phyloP scores from a whole-genome alignment of 2,113 vertebrate genomes.

The Peromyscus polionotus region DNA sequence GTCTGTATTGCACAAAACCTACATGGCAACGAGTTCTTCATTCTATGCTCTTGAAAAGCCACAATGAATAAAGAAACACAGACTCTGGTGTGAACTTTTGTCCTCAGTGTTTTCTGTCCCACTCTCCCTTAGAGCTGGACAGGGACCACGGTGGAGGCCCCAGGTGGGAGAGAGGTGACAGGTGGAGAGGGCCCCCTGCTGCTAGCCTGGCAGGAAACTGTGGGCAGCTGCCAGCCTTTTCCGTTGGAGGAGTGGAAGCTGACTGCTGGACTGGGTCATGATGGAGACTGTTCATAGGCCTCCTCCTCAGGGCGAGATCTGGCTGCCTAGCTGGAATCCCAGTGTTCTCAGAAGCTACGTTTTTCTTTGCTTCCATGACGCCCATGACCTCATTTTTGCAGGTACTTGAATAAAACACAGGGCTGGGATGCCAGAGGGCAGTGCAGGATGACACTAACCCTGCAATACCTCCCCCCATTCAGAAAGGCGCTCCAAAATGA shows the following conservation, averaged over 20 bases:
- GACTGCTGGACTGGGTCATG: not conserved
- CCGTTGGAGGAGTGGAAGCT: no score
- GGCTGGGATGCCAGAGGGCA: fast-evolving
- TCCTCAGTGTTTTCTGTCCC: not conserved
- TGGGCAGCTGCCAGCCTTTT: not conserved
- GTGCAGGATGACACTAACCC: not conserved
- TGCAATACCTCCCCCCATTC: not conserved
- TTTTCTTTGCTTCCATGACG: not conserved
- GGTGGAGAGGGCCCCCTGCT: not conserved
- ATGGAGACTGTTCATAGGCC: no score
- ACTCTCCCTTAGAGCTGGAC: no score
- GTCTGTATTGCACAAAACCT: not conserved
- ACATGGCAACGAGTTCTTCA: not conserved
- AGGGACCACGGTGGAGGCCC: not conserved
- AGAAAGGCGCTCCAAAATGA: no score
- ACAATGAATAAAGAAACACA: not conserved
- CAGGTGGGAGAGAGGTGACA: not conserved
- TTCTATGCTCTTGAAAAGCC: not conserved
- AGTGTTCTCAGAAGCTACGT: not conserved
- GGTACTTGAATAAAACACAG: not conserved
- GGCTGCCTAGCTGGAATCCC: not conserved
- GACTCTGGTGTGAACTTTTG: not conserved
- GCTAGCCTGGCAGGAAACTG: not conserved
- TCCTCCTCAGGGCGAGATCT: not conserved
- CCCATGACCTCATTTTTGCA: not conserved